Evolutionary conservation across 2,113 vertebrate species (phyloP), one percentile per base, ranked within the genome.

Genomic region (Chamaetylas fuelleborni): DNA sequence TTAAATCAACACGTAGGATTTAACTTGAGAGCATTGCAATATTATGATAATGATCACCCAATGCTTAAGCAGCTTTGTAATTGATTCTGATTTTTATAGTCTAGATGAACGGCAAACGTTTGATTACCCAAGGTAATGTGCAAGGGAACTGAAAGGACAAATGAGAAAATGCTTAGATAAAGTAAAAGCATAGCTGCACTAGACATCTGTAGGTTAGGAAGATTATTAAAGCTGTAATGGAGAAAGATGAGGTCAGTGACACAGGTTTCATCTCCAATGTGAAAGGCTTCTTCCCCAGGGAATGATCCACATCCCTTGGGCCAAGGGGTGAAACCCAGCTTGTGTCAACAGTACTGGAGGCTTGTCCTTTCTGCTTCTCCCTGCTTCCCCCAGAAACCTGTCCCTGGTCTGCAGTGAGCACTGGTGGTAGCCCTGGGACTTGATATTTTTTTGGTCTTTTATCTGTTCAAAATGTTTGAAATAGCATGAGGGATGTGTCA

Each of bases 171-270:
- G 1, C 72, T 91, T 81, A 72, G 34, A 84, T 86, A 40, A 77
- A 57, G 40, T 72, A 65, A 86, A 72, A 85, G 14, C 23, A 19
- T 24, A 53, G 62, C 50, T 69, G 26, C 12, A 23, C 26, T 48
- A 70, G 88, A 78, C 42, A 65, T 80, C 33, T 38, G 29, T 86
- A 90, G 54, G 42, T 80, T 88, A 80, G 72, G 58, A 58, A 57
- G 69, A 50, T 85, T 73, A 92, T 48, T 36, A 81, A 71, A 51
- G 51, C 67, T 88, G 17, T 81, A 86, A 74, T 14, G 38, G n/a
- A 82, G 58, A 83, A 80, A 77, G 53, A 71, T 71, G 54, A 73
- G 76, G 79, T 95, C 82, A 78, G 38, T 70, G 71, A 73, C 94
- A 88, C 20, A 62, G 79, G 67, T 90, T 95, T 88, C 79, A 56